Base-by-base conservation (phyloP, 2,797 vertebrate species). In the Semaprochilodus insignis region DNA sequence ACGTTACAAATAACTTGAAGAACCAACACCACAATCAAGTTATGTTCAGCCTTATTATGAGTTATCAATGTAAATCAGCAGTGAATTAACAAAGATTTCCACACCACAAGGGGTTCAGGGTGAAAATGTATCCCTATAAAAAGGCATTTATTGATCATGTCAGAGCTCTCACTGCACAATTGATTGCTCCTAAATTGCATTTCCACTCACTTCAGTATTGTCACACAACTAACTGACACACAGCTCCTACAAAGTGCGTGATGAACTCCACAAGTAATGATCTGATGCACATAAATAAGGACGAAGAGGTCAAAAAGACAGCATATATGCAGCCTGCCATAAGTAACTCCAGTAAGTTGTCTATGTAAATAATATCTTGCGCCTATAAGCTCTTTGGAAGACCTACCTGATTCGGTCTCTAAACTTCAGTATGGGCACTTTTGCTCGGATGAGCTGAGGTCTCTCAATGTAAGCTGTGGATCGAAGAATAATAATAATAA, bases 351-450 rank as follows among this genome's bases (percentile, higher is more conserved):
- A 70, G 36, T 23, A 2, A 14, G 67, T 48, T 70, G 36, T 23
- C 11, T 70, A 15, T 21, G 48, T 1, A 70, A 70, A 70, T 6
- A 48, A 15, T 14, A 48, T 14, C 1, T 67, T 67, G 19, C 13
- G 5, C 48, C 55, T 74, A 27, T 36, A 27, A 54, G 57, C 25
- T 40, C 54, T 62, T 10, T 19, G 25, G 25, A 13, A 6, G 60
- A 94, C 94, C 91, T 94, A 96, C 98, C 97, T 97, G 93, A 95
- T 92, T 96, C 94, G 97, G 92, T 99, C 96, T 94, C 92, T 97
- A 96, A 99, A 99, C 91, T 96, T 97, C 89, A 99, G 96, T 93
- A 99, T 99, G 80, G 98, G 97, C 91, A 99, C 97, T 96, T 98
- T 99, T 88, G 98, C 98, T 93, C 93, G 93, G 91, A 99, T 99